Evolutionary conservation across 1,140 invertebrate genomes (phyloP).

Genomic region (Theocolax elegans): DNA sequence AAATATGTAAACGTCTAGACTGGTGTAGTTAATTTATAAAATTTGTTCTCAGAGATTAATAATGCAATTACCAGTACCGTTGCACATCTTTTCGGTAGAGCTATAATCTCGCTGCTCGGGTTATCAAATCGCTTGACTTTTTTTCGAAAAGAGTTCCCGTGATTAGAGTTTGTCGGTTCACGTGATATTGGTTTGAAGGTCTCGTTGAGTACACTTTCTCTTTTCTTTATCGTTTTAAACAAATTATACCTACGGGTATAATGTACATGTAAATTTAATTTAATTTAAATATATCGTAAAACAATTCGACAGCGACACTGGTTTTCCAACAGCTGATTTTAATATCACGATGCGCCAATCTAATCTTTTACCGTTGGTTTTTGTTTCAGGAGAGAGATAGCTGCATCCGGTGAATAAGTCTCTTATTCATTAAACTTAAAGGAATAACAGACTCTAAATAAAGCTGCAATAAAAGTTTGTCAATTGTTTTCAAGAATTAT

Average conservation of each 20-base stretch:
- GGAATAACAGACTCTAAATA: slow-evolving; percentile 31
- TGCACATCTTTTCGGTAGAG: slow-evolving; percentile 25
- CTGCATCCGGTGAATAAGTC: slow-evolving; percentile 31
- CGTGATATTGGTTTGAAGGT: background rate
- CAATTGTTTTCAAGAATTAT: no score
- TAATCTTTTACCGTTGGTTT: slow-evolving; percentile 1
- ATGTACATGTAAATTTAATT: no score
- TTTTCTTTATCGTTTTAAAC: no score
- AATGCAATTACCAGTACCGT: background rate
- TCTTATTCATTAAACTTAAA: slow-evolving; percentile 6
- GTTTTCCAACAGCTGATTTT: slow-evolving; percentile 6
- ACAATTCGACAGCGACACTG: no score
- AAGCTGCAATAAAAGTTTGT: no score
- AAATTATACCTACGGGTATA: no score
- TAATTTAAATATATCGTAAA: no score
- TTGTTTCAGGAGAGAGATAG: slow-evolving; percentile 42
- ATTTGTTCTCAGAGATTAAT: background rate
- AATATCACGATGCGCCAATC: background rate
- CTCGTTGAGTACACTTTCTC: no score
- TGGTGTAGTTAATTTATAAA: no score
- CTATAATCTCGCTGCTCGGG: slow-evolving; percentile 23
- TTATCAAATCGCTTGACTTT: slow-evolving; percentile 31
- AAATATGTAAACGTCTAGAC: slow-evolving; percentile 17
- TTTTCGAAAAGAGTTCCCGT: slow-evolving; percentile 22
- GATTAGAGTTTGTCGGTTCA: slow-evolving; percentile 28